Percentiles rank a stretch among this genome's conserved stretches.
These are phyloP conservation scores for Apocheima hispidaria DNA, from an alignment of 2,888 invertebrate genomes.

Conservation along the genomic window DNA sequence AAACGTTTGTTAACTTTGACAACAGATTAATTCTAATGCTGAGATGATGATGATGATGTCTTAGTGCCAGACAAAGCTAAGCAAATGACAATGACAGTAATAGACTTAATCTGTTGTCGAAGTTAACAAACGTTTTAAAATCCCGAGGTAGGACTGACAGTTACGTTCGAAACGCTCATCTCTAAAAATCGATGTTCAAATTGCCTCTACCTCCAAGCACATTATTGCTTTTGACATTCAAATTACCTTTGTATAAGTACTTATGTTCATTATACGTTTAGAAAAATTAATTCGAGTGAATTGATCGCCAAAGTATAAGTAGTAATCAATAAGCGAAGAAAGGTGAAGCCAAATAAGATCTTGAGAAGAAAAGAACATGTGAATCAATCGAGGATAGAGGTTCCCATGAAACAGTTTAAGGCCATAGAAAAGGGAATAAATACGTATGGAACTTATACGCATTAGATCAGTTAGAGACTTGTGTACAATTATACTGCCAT, in stretches of 20 bases:
- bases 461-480: not conserved
- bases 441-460: no score
- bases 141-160: slow-evolving; percentile 19
- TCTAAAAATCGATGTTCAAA: slow-evolving; percentile 37
- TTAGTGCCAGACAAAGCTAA: no score
- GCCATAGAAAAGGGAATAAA: no score
- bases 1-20: no score
- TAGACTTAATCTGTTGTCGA: no score
- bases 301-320: slow-evolving; percentile 36
- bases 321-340: slow-evolving; percentile 33
- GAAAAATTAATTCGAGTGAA: slow-evolving; percentile 43
- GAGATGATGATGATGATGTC: no score
- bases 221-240: slow-evolving; percentile 47
- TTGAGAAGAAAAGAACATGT: slow-evolving; percentile 7
- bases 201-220: slow-evolving; percentile 37
- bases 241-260: slow-evolving; percentile 41
- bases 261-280: slow-evolving; percentile 39
- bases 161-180: slow-evolving; percentile 2
- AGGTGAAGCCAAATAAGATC: slow-evolving; percentile 25
- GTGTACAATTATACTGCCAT: no score
- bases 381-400: not conserved
- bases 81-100: no score
- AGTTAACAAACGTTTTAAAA: no score
- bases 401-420: slow-evolving; percentile 3
- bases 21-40: no score